Evolutionary conservation across 2,113 vertebrate species (phyloP), one percentile per base, ranked within the genome.

Genomic region (Gallinago jamesoni): DNA sequence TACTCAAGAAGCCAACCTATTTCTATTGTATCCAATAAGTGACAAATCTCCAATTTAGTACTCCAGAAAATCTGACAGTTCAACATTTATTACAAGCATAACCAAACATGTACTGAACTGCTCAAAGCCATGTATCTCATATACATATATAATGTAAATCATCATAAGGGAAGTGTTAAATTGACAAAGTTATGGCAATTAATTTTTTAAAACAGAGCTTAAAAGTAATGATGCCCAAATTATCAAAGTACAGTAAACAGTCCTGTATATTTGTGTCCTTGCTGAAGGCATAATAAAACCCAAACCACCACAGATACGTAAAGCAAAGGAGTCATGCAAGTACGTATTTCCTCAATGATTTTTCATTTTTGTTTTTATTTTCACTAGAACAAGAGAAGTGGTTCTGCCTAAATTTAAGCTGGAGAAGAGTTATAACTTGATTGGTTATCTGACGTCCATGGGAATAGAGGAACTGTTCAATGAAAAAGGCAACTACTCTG

Each of bases 351-450:
- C 35, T 47, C 17, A 78, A 56, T 57, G 22, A 62, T 28, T 84
- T 84, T 45, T 93, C 22, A 10, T 41, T 89, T 78, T 33, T 48
- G 2, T 56, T 89, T 62, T 70, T 79, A 24, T 79, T 94, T 64
- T 81, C 57, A 57, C 37, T 87, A 99, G 99, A 96, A 99, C 99
- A 33, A 98, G 99, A 88, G 99, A 99, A 94, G 98, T 99, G 37
- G 96, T 99, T 92, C 82, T 99, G 37, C 99, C 99, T 48, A 98
- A 98, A 83, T 99, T 99, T 97, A 99, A 99, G 92, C 97, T 99
- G 97, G 98, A 99, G 93, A 99, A 99, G 96, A 99, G 98, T 93
- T 99, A 99, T 12, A 98, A 99, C 96, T 95, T 99, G 93, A 98
- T 99, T 87, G 96, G 92, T 21, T 98, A 98, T 72, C 94, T 99